A percentile compares a stretch with the other conserved stretches of the same genome.
phyloP scores from a whole-genome alignment of 2,888 invertebrate species.

The Xiphydria camelus region DNA sequence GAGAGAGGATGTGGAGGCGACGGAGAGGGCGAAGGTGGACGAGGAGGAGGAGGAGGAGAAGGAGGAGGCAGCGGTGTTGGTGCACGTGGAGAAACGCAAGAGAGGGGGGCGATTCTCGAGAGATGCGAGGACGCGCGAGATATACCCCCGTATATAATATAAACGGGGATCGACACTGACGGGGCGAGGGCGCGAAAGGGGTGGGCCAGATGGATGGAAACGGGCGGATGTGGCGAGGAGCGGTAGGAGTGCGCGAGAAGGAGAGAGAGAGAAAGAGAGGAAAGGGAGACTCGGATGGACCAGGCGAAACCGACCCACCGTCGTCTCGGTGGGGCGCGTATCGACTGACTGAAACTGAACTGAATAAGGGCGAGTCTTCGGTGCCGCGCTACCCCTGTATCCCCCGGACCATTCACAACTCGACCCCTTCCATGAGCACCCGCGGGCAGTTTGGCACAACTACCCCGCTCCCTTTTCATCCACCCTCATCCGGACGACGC shows the following conservation, averaged over 20 bases:
- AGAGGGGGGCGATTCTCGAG: neutral
- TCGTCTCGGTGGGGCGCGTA: neutral
- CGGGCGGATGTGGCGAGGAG: no score
- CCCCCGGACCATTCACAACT: constrained; percentile 3
- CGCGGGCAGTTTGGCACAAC: constrained; percentile 6
- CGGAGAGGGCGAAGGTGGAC: neutral
- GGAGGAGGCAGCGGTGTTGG: neutral
- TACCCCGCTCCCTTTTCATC: constrained; percentile 1
- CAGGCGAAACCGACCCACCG: neutral
- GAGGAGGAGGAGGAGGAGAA: neutral
- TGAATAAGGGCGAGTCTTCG: constrained; percentile 2
- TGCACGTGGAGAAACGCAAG: neutral
- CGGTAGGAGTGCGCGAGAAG: neutral
- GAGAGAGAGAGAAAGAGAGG: neutral
- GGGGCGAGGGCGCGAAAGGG: neutral
- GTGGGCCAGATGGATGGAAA: neutral
- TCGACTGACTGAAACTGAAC: constrained; percentile 7
- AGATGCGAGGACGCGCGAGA: neutral
- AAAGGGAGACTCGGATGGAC: neutral
- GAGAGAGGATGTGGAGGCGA: no score
- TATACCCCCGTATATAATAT: no score
- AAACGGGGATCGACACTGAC: neutral
- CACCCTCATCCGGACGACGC: no score
- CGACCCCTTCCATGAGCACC: neutral
- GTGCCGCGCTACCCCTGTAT: no score